A percentile compares a stretch with the other conserved stretches of the same genome.
These are phyloP conservation scores for Apocheima hispidaria DNA, from an alignment of 2,888 invertebrate genomes.

Conservation along the genomic window DNA sequence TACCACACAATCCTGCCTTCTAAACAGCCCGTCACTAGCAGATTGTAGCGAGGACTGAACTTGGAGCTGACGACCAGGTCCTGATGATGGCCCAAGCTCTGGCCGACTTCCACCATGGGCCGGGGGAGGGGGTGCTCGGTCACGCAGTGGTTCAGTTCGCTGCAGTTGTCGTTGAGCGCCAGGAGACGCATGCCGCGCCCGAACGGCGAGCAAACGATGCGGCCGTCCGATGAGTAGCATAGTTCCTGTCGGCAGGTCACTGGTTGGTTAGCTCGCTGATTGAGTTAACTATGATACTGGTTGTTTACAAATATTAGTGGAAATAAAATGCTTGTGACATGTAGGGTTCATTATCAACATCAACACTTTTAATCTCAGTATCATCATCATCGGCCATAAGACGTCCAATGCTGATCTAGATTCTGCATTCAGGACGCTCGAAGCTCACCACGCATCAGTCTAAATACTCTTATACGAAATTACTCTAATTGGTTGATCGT, in stretches of 20 bases:
- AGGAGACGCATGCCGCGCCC: constrained; percentile 94
- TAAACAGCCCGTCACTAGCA: constrained; percentile 96
- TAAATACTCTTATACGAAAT: no score
- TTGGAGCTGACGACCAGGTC: constrained; percentile 95
- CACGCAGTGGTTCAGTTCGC: constrained; percentile 90
- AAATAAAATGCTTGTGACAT: no score
- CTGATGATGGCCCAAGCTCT: constrained; percentile 90
- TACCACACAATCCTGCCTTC: constrained; percentile 96
- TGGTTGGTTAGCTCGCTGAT: not conserved
- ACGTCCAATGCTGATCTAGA: no score
- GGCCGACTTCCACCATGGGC: constrained; percentile 84
- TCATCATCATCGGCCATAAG: no score
- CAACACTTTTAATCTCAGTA: no score
- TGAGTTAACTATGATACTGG: not conserved
- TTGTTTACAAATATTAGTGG: no score
- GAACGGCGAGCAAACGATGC: constrained; percentile 96
- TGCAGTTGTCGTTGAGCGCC: constrained; percentile 91
- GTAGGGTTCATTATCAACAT: no score
- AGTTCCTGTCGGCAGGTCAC: constrained; percentile 85
- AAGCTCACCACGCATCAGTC: no score
- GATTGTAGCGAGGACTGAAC: constrained; percentile 94
- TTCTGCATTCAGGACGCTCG: no score
- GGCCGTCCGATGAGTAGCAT: constrained; percentile 95
- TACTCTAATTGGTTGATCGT: no score
- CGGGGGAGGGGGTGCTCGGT: constrained; percentile 42